phyloP scores from a whole-genome alignment of 2,888 invertebrate genomes.

The Atethmia centrago region DNA sequence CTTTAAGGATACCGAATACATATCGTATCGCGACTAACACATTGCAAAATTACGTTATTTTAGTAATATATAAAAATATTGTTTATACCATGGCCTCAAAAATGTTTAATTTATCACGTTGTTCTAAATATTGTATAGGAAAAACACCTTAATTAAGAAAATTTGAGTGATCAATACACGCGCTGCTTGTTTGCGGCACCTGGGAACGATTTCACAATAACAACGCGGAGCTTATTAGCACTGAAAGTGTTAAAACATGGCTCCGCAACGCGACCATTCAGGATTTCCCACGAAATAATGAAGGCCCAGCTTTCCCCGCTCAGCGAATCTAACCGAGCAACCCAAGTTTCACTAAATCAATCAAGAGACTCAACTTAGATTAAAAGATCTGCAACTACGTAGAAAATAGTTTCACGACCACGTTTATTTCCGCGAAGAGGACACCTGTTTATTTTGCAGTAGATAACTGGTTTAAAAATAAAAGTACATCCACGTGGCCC shows the following conservation, averaged over 20 bases:
- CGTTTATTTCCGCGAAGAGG: conserved; percentile 3
- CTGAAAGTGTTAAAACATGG: not conserved
- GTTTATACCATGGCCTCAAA: too few relatives aligned
- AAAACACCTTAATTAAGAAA: too few relatives aligned
- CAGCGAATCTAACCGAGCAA: not conserved
- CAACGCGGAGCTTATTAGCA: too few relatives aligned
- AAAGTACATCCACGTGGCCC: conserved; percentile 1
- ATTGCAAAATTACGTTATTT: too few relatives aligned
- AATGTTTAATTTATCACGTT: too few relatives aligned
- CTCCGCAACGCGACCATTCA: conserved; percentile 6
- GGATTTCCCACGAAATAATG: not conserved
- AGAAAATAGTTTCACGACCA: conserved; percentile 11
- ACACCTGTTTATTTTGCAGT: not conserved
- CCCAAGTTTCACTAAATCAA: conserved; percentile 33
- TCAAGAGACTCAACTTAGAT: conserved; percentile 30
- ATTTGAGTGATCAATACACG: too few relatives aligned
- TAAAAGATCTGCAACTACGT: conserved; percentile 24
- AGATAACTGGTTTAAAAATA: not conserved
- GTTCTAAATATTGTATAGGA: too few relatives aligned
- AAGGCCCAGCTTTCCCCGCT: conserved; percentile 8
- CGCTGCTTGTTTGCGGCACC: too few relatives aligned
- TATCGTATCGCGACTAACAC: too few relatives aligned
- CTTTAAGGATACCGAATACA: too few relatives aligned
- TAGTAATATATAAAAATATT: too few relatives aligned
- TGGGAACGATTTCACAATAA: too few relatives aligned